These are phyloP conservation scores for Orthosia incerta DNA, from an alignment of 2,888 invertebrate species.

Conservation along the genomic window DNA sequence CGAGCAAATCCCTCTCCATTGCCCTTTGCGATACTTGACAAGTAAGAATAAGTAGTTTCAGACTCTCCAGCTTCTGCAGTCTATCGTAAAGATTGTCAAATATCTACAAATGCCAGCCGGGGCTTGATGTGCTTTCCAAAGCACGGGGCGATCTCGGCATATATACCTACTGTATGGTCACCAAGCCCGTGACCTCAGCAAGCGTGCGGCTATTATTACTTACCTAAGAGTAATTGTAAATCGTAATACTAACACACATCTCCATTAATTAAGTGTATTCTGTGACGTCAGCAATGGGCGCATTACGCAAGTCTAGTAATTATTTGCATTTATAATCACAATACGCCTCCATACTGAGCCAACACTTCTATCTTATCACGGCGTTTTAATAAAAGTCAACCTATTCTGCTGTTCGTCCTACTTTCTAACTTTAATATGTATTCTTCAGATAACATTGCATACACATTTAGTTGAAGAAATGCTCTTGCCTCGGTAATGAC, in stretches of 20 bases:
- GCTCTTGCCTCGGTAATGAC: not conserved
- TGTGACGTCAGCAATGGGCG: constrained; percentile 26
- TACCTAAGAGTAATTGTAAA: too few species aligned
- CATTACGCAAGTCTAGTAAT: constrained; percentile 42
- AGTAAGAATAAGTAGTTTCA: too few species aligned
- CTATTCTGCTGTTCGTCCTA: constrained; percentile 26
- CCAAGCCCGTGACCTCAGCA: too few species aligned
- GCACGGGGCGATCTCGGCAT: too few species aligned
- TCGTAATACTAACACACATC: constrained; percentile 2
- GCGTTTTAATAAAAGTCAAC: constrained; percentile 45
- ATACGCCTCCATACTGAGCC: constrained; percentile 5
- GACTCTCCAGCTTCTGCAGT: too few species aligned
- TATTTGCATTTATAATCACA: constrained; percentile 50
- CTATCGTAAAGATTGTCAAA: too few species aligned
- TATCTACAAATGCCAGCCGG: too few species aligned
- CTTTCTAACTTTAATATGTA: constrained; percentile 30
- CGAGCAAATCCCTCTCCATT: too few species aligned
- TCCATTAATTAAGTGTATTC: constrained; percentile 7
- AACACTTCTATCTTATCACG: constrained; percentile 42
- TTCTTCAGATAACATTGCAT: not conserved
- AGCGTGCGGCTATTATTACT: too few species aligned
- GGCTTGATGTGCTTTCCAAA: too few species aligned
- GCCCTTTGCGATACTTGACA: too few species aligned
- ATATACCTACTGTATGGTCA: too few species aligned
- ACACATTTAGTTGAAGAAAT: not conserved